These are phyloP conservation scores for Pangasius sanitwongsei DNA, from an alignment of 2,797 vertebrate genomes.

Conservation along the genomic window DNA sequence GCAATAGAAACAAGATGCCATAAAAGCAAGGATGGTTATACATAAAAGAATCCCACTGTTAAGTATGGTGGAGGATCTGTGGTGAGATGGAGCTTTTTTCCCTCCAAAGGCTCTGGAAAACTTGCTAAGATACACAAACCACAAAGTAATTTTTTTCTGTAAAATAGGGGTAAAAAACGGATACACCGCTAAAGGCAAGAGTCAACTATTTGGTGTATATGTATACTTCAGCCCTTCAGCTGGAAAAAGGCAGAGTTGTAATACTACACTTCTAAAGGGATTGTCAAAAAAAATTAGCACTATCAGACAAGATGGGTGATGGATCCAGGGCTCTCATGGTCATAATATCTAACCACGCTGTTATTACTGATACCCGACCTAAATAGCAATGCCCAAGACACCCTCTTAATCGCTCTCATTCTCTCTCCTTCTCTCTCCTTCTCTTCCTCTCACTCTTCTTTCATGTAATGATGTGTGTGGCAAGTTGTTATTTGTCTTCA, in stretches of 20 bases:
- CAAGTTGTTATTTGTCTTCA: conserved; percentile 59
- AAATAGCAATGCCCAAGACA: conserved; percentile 74
- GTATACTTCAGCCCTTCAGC: background rate
- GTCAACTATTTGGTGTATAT: background rate
- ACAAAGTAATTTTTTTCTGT: background rate
- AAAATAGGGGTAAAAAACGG: background rate
- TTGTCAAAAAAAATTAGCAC: conserved; percentile 58
- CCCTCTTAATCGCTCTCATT: conserved; percentile 7
- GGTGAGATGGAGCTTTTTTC: background rate
- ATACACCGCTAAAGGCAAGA: background rate
- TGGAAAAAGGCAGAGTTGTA: conserved; percentile 7
- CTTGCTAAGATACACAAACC: background rate
- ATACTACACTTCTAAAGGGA: conserved; percentile 57
- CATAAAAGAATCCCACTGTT: background rate
- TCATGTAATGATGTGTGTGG: conserved; percentile 22
- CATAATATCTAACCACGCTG: conserved; percentile 50
- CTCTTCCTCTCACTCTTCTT: conserved; percentile 17
- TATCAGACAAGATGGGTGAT: conserved; percentile 59
- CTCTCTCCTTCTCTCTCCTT: background rate
- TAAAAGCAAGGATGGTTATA: background rate
- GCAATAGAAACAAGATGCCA: background rate
- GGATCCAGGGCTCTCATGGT: conserved; percentile 55
- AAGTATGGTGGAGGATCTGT: background rate
- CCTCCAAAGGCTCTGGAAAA: background rate
- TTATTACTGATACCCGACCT: conserved; percentile 70